Evolutionary conservation across 2,888 invertebrate species (phyloP), one percentile per base, ranked within the genome.

Genomic region (Coecobrya sp.): DNA sequence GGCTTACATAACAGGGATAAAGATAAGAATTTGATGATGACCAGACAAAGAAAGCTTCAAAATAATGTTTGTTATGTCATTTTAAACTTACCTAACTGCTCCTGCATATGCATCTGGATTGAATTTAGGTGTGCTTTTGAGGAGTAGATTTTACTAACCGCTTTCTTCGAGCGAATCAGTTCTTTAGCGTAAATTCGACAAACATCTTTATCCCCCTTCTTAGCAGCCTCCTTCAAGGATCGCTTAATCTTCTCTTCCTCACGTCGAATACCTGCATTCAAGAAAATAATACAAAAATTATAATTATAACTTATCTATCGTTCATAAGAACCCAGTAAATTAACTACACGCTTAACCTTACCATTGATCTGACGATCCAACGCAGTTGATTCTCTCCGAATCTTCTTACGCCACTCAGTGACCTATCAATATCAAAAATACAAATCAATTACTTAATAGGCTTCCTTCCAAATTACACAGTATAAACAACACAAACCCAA

Each of bases 101-200:
- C 99, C 96, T 99, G 99, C 99, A 99, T 99, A 96, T 99, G 98
- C 96, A 99, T 96, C 95, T 98, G 98, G 13, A 99, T 98, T 0
- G 99, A 99, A 96, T 99, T 99, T 25, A 99, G 96, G 95, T 99
- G 99, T 8, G 99, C 99, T 96, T 99, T 99, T 11, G 99, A 98
- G 0, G 98, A 98, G 95, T 99, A 98, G 94, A 99, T 98, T 96
- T 99, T 98, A 95, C 97, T 97, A 49, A 98, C 97, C 0, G 99
- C 98, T 96, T 98, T 98, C 86, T 98, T 96, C 0, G 99, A 98
- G 93, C 98, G 96, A 52, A 99, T 97, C 70, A 99, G 97, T 96
- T 99, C 99, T 95, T 98, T 99, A 0, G 99, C 99, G 88, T 99
- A 96, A 95, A 99, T 98, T 87, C 97, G 97, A 95, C 99, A 99